Evolutionary conservation across 2,113 vertebrate genomes (phyloP), one percentile per base, ranked within the genome.

Genomic region (Phylloscopus trochiloides): DNA sequence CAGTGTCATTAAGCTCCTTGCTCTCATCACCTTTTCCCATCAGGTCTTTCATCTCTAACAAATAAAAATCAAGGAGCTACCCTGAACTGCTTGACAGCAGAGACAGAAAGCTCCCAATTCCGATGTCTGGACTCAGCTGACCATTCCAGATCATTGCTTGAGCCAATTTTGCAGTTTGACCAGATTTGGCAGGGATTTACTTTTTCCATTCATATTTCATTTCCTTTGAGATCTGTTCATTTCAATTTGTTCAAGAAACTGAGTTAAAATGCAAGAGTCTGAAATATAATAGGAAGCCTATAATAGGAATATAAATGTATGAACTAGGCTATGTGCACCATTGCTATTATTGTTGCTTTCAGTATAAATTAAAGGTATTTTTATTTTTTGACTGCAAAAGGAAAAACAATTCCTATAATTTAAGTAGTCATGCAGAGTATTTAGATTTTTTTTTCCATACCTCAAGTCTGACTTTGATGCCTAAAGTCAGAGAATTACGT

Each of bases 121-220:
- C 29, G 47, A 4, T 6, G 8, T 25, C 28, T 65, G 34, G 15
- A 50, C 45, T 80, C 66, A 65, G n/a, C n/a, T 86, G 58, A 70
- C 10, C 15, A 54, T 24, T 47, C 22, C 52, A 58, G 28, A 80
- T n/a, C 21, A 45, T 20, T 73, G 14, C 29, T 67, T 55, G 18
- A 71, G 59, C 26, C 42, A 63, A 1, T 72, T 88, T 54, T 80
- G 42, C 32, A 70, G 31, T 70, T 86, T 72, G 17, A 72, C 19
- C 15, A 17, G 14, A 62, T 92, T 85, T 96, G 91, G 96, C 97
- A 97, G 92, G 26, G 51, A 97, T 94, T 63, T 96, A 88, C 40
- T 95, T 95, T 96, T 97, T 97, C 95, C 73, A 67, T 93, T 97
- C 97, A 96, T 97, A 82, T 97, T 97, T 97, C 72, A 97, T 95